phyloP scores from a whole-genome alignment of 2,888 invertebrate genomes.

The Metacarcinus magister region DNA sequence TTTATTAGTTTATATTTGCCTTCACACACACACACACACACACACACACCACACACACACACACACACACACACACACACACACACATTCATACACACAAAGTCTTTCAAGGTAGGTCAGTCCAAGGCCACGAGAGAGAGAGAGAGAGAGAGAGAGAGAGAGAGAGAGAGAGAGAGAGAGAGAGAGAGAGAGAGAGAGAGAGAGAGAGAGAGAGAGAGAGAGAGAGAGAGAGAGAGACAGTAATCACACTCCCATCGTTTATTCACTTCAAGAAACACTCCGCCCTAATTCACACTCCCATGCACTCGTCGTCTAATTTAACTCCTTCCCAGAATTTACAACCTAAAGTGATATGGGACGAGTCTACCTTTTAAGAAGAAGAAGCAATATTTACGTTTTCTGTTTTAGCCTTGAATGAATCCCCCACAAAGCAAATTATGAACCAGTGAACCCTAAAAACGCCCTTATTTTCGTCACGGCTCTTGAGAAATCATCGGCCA shows the following conservation, averaged over 20 bases:
- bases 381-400: not conserved
- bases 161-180: conserved; percentile 35
- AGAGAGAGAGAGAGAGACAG: not conserved
- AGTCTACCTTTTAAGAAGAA: not conserved
- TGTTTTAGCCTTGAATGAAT: not conserved
- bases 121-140: not conserved
- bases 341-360: not conserved
- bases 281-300: not conserved
- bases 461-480: not conserved
- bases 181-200: conserved; percentile 34
- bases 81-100: conserved; percentile 28
- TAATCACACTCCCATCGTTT: too few relatives aligned
- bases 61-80: conserved; percentile 1
- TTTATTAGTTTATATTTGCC: not conserved
- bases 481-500: not conserved
- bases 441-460: not conserved
- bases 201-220: conserved; percentile 29
- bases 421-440: not conserved
- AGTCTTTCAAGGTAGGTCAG: not conserved
- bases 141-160: too few relatives aligned
- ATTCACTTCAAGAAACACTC: not conserved
- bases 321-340: not conserved
- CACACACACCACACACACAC: not conserved
- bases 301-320: not conserved
- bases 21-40: too few relatives aligned